phyloP scores from a whole-genome alignment of 2,113 vertebrate species.

The Aptenodytes forsteri region DNA sequence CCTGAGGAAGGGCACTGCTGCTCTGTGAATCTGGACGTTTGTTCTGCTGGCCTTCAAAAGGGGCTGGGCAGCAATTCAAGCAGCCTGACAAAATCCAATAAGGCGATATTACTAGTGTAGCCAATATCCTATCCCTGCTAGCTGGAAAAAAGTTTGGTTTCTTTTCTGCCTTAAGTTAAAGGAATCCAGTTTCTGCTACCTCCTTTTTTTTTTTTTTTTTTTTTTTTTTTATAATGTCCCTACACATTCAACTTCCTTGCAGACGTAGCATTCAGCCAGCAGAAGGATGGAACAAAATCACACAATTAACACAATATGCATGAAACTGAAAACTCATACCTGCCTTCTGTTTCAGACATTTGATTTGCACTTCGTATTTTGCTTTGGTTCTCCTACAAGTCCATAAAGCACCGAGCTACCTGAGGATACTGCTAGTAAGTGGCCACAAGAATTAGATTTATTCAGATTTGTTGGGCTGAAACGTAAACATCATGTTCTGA shows the following conservation, averaged over 20 bases:
- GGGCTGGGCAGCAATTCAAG: background rate
- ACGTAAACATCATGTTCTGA: fast-evolving
- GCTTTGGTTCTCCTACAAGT: background rate
- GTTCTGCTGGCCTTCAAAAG: background rate
- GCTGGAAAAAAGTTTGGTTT: background rate
- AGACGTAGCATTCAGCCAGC: background rate
- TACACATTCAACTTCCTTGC: background rate
- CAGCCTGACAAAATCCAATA: too few relatives aligned
- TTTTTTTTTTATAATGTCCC: background rate
- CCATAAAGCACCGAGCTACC: background rate
- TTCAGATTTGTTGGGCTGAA: background rate
- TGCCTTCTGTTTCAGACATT: background rate
- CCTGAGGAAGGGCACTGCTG: too few relatives aligned
- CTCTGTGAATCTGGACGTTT: fast-evolving
- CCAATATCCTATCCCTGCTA: background rate
- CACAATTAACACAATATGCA: too few relatives aligned
- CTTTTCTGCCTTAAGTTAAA: background rate
- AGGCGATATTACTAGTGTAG: fast-evolving
- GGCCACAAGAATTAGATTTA: background rate
- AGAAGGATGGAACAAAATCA: background rate
- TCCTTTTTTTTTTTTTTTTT: too few relatives aligned
- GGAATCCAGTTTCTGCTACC: background rate
- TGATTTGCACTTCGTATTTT: background rate
- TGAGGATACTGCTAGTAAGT: background rate
- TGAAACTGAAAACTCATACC: fast-evolving